These are phyloP conservation scores for Ceratoteleas bidentatus DNA, from an alignment of 1,140 invertebrate genomes.

Conservation along the genomic window DNA sequence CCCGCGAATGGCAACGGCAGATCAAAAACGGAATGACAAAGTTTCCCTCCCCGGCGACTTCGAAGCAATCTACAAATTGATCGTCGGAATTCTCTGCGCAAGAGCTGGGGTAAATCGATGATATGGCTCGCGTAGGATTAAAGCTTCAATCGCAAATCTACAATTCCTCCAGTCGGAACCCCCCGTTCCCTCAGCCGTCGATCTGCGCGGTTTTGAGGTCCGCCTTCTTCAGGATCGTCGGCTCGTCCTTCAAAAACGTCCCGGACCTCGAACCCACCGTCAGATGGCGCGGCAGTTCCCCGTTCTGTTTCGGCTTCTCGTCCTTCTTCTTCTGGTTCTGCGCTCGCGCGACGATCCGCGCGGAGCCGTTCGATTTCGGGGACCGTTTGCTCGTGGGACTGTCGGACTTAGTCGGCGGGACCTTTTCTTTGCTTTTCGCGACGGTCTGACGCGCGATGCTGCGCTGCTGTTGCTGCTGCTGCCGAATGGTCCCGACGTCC, in stretches of 20 bases:
- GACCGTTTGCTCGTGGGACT: constrained; percentile 77
- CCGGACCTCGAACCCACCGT: constrained; percentile 84
- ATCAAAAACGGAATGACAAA: constrained; percentile 58
- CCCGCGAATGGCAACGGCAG: constrained; percentile 50
- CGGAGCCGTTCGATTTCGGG: constrained; percentile 72
- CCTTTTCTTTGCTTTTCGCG: constrained; percentile 65
- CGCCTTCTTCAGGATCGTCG: constrained; percentile 82
- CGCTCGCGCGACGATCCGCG: constrained; percentile 40
- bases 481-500: constrained; percentile 64
- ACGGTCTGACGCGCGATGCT: constrained; percentile 40
- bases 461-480: constrained; percentile 35
- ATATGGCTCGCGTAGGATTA: constrained; percentile 42
- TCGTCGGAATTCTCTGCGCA: not conserved
- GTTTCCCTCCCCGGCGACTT: constrained; percentile 8
- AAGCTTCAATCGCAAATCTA: constrained; percentile 26
- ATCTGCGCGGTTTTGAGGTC: constrained; percentile 78
- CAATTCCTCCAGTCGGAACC: not conserved
- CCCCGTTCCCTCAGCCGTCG: constrained; percentile 66
- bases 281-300: constrained; percentile 72
- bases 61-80: constrained; percentile 34
- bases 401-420: constrained; percentile 64
- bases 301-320: constrained; percentile 74
- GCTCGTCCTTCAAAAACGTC: constrained; percentile 88
- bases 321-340: constrained; percentile 48
- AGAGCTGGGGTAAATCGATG: constrained; percentile 10